Evolutionary conservation across 2,888 invertebrate genomes (phyloP), one percentile per base, ranked within the genome.

Genomic region (Onchidella celtica): DNA sequence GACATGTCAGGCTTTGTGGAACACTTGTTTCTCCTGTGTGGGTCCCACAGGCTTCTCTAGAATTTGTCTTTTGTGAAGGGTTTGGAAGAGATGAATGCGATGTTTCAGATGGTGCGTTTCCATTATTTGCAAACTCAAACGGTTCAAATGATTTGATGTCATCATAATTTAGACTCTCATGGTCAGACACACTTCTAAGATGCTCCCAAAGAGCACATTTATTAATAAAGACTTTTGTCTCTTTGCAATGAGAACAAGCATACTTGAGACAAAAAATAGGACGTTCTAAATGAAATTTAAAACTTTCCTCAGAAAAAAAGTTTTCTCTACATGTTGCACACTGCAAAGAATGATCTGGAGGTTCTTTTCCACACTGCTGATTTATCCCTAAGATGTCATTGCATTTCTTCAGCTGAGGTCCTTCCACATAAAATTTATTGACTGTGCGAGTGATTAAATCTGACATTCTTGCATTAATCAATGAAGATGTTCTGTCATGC

Each of bases 271-370:
- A 11, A 40, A 79, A 79, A 29, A 55, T 32, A 3, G 61, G 55
- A 24, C 79, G 70, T 3, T 63, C 24, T 1, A 65, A 27, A 27
- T 79, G 79, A 11, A 63, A 63, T 14, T 73, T n/a, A n/a, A 79
- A 61, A 11, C 69, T 38, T 21, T 72, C 55, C 17, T 40, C 6
- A 32, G 24, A n/a, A 63, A 47, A 27, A 65, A 40, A 79, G 3
- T 55, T 63, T 14, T 79, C 79, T 34, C 72, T 65, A 79, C 79
- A 79, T n/a, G 73, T 34, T 6, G 69, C 38, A 40, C 78, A 79
- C 2, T 27, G 4, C 9, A 36, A 24, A n/a, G 34, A 2, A 34
- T 38, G n/a, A 32, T 34, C 29, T 9, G 69, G 68, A 27, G 9
- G 21, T 55, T 55, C 36, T n/a, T 32, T 63, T 34, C 38, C n/a